These are phyloP conservation scores for Venustoraphidia nigricollis DNA, from an alignment of 2,888 invertebrate genomes.

Conservation along the genomic window DNA sequence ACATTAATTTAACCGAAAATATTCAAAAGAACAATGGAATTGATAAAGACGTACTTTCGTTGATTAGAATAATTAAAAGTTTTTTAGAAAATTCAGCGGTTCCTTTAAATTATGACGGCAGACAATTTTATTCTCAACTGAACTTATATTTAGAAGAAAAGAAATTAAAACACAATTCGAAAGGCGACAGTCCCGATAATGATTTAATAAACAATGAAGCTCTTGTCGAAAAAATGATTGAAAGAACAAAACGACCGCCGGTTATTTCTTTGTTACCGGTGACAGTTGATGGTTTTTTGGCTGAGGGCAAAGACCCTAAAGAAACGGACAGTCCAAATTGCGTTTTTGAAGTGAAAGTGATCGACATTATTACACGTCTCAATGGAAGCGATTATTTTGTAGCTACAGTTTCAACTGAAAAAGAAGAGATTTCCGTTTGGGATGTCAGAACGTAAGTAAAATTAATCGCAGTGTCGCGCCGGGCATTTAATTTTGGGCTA, in stretches of 20 bases:
- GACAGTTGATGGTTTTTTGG: slow-evolving; percentile 22
- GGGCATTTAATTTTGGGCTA: too few relatives aligned
- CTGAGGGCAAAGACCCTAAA: slow-evolving; percentile 6
- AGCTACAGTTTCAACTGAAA: slow-evolving; percentile 55
- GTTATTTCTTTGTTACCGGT: slow-evolving; percentile 43
- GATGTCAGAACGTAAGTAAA: slow-evolving; percentile 41
- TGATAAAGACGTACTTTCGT: slow-evolving; percentile 17
- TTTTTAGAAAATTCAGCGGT: slow-evolving; percentile 55
- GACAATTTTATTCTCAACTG: slow-evolving; percentile 65
- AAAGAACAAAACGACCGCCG: slow-evolving; percentile 35
- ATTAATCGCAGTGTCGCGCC: too few relatives aligned
- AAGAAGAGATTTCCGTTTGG: slow-evolving; percentile 71
- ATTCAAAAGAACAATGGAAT: slow-evolving; percentile 24
- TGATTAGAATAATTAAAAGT: slow-evolving; percentile 44
- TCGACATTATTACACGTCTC: slow-evolving; percentile 45
- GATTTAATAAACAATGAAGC: slow-evolving; percentile 19
- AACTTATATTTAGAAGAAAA: slow-evolving; percentile 31
- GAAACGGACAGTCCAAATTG: slow-evolving; percentile 10
- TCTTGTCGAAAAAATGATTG: slow-evolving; percentile 22
- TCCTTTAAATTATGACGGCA: slow-evolving; percentile 64
- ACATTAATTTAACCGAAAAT: slow-evolving; percentile 40
- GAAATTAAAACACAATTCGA: slow-evolving; percentile 19
- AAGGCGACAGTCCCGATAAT: slow-evolving; percentile 17
- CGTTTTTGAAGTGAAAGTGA: slow-evolving; percentile 25
- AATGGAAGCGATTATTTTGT: slow-evolving; percentile 54